Base-by-base conservation (phyloP, 2,888 invertebrate species). In the Apocheima hispidaria region DNA sequence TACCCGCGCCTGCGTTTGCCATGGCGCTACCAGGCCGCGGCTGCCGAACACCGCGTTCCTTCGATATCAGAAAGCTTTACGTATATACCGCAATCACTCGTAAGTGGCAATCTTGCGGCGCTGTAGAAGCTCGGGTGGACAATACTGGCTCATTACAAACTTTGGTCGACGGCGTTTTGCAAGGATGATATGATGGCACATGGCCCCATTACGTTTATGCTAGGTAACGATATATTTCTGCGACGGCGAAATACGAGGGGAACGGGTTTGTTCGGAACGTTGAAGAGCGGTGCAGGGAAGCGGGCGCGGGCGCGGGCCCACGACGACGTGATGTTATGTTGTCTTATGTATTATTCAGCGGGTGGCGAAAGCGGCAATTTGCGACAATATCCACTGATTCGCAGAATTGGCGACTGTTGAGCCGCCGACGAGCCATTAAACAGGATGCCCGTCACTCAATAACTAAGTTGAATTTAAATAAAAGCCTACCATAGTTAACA, bases 311-410 rank as follows among this genome's bases (percentile, higher is more conserved):
- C 26, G 26, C 26, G 26, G 72, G 71, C 73, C 70, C 71, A 64
- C 54, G 81, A 80, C 82, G 82, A 89, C 87, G 91, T 91, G 91
- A 89, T 86, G 88, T 86, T 88, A 91, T 91, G 90, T 86, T 90
- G 88, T 88, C 89, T 83, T 89, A 92, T 92, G 88, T 88, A 92
- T 92, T 89, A 92, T 92, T 91, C 92, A 92, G 83, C 84, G 84
- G 83, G 86, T 84, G 90, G 91, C 90, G 92, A 92, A 92, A 92
- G 92, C 92, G 87, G 90, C 89, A 90, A 91, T 92, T 91, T 92
- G 92, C 90, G 91, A 90, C 92, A 90, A 88, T 92, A 92, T 92
- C 90, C 91, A 90, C 84, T 78, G 89, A 84, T 91, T 92, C 92
- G 86, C 83, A 84, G 92, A 91, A 91, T 77, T 79, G 83, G 77